Base-by-base conservation (phyloP, 2,113 vertebrate species). In the Sapajus apella region DNA sequence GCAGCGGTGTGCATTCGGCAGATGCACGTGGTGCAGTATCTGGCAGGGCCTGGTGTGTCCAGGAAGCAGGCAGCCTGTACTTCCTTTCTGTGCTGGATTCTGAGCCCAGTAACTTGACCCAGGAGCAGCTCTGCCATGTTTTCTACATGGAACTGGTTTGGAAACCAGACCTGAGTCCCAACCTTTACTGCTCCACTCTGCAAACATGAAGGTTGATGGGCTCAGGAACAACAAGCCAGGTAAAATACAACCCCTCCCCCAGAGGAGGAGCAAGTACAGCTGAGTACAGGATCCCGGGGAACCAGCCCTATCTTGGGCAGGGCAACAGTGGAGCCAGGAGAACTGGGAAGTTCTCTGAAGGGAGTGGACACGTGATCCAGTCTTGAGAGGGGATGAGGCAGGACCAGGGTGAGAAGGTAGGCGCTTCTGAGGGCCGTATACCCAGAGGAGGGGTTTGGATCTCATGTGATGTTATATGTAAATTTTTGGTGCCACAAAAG, bases 121-220 rank as follows among this genome's bases (percentile, higher is more conserved):
- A 1, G 0, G 0, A 2, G 47, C 8, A 21, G 50, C 13, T 52
- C 20, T 1, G 1, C 3, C 37, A 8, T 0, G 2, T 23, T 68
- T 64, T 68, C 61, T 16, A 8, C 1, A 0, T 35, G 37, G 64
- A 35, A 30, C 89, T 32, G 7, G 4, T 56, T 83, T 52, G 55
- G 72, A 91, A 64, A 18, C 21, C 3, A 3, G 17, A 32, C 32
- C 40, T 0, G 0, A n/a, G 52, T 20, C 20, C 35, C 47, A 12
- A 6, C 40, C 0, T 5, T 21, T 55, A 8, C 8, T 2, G 17
- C 27, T 64, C 50, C 10, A 0, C 61, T 43, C 2, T 0, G 1
- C 56, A n/a, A 58, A 80, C 35, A 5, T 1, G 27, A 45, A 27
- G 35, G 35, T 8, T 2, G 47, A 56, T 18, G 23, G 75, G 10